Conservation (phyloP, 92 coral and sea anemone genomes). For the Chrysogorgia sp. region DNA sequence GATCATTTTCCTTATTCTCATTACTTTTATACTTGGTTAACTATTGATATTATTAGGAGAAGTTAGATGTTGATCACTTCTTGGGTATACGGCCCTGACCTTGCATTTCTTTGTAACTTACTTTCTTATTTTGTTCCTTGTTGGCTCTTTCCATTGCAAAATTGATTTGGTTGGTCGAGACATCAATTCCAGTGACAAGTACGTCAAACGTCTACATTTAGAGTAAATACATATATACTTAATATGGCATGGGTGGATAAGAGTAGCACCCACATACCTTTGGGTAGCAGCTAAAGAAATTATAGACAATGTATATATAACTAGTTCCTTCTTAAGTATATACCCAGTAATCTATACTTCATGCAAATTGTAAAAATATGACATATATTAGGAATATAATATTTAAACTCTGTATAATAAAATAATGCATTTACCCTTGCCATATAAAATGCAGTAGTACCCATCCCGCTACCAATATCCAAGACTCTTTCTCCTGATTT, state of each 20-base stretch:
- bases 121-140: slow-evolving; percentile 32
- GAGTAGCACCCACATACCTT: no score
- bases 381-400: neutral
- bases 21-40: no score
- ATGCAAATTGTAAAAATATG: neutral
- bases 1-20: no score
- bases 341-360: neutral
- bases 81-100: no score
- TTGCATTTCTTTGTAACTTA: neutral
- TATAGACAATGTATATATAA: no score
- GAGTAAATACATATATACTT: neutral
- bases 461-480: slow-evolving; percentile 42
- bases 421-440: slow-evolving; percentile 22
- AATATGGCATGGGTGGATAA: no score
- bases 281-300: no score
- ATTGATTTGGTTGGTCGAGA: slow-evolving; percentile 43
- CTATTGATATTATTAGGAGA: no score
- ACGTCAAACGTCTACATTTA: slow-evolving; percentile 32
- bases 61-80: no score
- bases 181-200: slow-evolving; percentile 38
- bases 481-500: slow-evolving; percentile 22
- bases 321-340: neutral
- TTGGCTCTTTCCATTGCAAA: slow-evolving; percentile 52
- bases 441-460: slow-evolving; percentile 43
- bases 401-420: no score